Percentiles rank a stretch among this genome's conserved stretches.
Evolutionary conservation across 2,888 invertebrate species (phyloP).

Genomic region (Chrysotoxum bicinctum): DNA sequence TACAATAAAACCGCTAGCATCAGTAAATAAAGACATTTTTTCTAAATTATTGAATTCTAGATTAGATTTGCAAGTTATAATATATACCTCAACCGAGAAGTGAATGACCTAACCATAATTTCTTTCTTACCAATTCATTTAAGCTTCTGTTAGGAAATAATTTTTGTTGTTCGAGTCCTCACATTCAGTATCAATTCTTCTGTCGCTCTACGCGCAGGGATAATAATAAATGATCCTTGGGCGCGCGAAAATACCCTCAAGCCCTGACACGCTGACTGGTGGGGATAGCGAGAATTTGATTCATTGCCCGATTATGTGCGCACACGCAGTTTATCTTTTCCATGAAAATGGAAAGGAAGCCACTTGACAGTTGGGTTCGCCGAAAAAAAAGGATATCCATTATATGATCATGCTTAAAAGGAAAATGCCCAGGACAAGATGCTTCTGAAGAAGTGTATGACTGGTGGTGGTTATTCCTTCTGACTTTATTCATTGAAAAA

Average conservation of each 20-base stretch:
- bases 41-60: too few relatives aligned
- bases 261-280: constrained; percentile 29
- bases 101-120: not conserved
- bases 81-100: constrained; percentile 45
- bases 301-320: constrained; percentile 80
- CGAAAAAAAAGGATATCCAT: constrained; percentile 43
- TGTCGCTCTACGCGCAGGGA: constrained; percentile 51
- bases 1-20: too few relatives aligned
- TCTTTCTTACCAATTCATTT: constrained; percentile 54
- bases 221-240: constrained; percentile 69
- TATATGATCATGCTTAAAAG: constrained; percentile 21
- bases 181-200: constrained; percentile 58
- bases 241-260: constrained; percentile 60
- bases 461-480: constrained; percentile 1
- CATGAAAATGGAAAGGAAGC: constrained; percentile 75
- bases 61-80: too few relatives aligned
- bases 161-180: constrained; percentile 9
- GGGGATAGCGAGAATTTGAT: constrained; percentile 79
- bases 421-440: constrained; percentile 19
- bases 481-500: not conserved
- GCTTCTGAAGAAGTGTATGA: constrained; percentile 23
- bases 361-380: constrained; percentile 66
- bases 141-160: constrained; percentile 5
- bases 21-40: too few relatives aligned
- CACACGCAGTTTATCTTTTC: constrained; percentile 80